Percentiles rank a stretch among this genome's conserved stretches.
These are phyloP conservation scores for Notocelia uddmanniana DNA, from an alignment of 2,888 invertebrate species.

Conservation along the genomic window DNA sequence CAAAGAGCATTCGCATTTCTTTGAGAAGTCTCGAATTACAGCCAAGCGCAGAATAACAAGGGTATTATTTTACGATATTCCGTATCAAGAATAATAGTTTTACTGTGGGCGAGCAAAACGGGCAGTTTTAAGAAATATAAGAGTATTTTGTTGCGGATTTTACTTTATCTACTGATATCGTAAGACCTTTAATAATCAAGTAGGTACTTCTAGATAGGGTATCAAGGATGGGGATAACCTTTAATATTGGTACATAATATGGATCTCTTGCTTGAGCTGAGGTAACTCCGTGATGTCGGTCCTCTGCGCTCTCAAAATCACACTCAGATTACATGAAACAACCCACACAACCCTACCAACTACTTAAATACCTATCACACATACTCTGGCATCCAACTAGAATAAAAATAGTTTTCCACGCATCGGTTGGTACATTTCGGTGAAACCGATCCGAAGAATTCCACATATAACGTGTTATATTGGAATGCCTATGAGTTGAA, in stretches of 20 bases:
- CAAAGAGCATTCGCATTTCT: conserved; percentile 37
- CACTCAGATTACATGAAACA: background rate
- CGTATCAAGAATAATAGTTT: conserved; percentile 13
- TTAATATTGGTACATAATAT: background rate
- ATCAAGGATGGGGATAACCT: background rate
- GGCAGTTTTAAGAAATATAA: background rate
- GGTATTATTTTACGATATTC: conserved; percentile 25
- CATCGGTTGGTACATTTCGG: conserved; percentile 20
- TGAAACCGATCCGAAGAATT: conserved; percentile 36
- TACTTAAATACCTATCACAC: background rate
- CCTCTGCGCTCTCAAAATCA: background rate
- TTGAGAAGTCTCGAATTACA: conserved; percentile 25
- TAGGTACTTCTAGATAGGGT: too few relatives aligned
- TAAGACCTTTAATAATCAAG: too few relatives aligned
- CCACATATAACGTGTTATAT: conserved; percentile 29
- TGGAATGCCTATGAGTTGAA: conserved; percentile 40
- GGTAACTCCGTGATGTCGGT: too few relatives aligned
- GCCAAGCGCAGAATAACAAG: conserved; percentile 24
- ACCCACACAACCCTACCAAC: conserved; percentile 1
- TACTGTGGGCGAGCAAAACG: background rate
- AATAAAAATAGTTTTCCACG: conserved; percentile 20
- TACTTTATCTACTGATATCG: background rate
- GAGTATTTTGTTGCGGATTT: background rate
- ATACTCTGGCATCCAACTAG: conserved; percentile 7
- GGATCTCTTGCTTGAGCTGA: too few relatives aligned